Conservation (phyloP, 1,140 invertebrate genomes). For the Papilio aristodemus region DNA sequence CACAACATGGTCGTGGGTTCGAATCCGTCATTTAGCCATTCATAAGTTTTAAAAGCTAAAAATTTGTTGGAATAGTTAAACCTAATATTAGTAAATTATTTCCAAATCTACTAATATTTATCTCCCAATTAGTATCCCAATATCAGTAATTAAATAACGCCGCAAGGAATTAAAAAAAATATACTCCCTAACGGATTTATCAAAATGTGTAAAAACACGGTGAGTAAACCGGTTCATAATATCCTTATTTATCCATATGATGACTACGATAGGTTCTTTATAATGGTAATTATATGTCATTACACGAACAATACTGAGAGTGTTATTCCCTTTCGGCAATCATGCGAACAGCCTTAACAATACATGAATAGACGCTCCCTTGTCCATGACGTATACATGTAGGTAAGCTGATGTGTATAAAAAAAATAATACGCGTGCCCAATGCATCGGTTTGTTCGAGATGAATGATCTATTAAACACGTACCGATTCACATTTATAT, state of each 20-base stretch:
- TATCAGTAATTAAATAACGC: too few species aligned
- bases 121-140: too few species aligned
- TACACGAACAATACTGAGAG: slow-evolving; percentile 43
- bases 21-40: too few species aligned
- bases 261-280: not conserved
- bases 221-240: slow-evolving; percentile 8
- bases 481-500: slow-evolving; percentile 37
- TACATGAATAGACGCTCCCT: slow-evolving; percentile 44
- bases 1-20: too few species aligned
- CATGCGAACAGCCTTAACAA: slow-evolving; percentile 56
- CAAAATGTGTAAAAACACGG: not conserved
- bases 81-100: too few species aligned
- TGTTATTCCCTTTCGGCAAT: slow-evolving; percentile 49
- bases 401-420: slow-evolving; percentile 11
- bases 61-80: too few species aligned
- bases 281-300: slow-evolving; percentile 32
- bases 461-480: slow-evolving; percentile 55
- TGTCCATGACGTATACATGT: slow-evolving; percentile 39
- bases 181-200: too few species aligned
- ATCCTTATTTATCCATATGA: slow-evolving; percentile 14
- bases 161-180: too few species aligned
- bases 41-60: too few species aligned
- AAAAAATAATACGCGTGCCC: slow-evolving; percentile 57
- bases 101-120: too few species aligned
- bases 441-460: slow-evolving; percentile 55